Conservation (phyloP, 2,888 invertebrate genomes). For the Apamea sordens region DNA sequence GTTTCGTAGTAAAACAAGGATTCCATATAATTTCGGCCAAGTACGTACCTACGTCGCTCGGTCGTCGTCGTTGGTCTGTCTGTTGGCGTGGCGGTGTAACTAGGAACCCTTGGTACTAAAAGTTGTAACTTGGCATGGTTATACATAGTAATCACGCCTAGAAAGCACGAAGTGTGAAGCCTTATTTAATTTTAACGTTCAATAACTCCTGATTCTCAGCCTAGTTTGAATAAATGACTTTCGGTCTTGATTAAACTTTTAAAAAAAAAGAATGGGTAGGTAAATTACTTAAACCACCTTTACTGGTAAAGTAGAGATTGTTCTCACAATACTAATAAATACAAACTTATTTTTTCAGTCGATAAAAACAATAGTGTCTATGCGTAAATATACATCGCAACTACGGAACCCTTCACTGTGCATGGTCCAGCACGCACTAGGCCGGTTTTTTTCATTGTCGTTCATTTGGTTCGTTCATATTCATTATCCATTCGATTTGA, state of each 20-base stretch:
- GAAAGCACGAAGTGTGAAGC: neutral
- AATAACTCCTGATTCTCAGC: neutral
- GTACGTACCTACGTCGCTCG: too few species aligned
- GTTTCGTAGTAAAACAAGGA: neutral
- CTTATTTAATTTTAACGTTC: neutral
- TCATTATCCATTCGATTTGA: neutral
- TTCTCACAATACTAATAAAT: neutral
- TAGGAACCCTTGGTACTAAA: too few species aligned
- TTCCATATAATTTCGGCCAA: neutral
- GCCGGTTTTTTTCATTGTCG: neutral
- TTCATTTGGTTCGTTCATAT: slow-evolving; percentile 17
- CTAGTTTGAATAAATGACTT: neutral
- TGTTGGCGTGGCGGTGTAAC: neutral
- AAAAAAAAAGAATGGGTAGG: too few species aligned
- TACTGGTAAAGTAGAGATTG: neutral
- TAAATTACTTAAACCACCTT: too few species aligned
- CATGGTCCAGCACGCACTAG: neutral
- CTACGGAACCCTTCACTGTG: neutral
- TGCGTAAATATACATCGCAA: neutral
- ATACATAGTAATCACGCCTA: neutral
- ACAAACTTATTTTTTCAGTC: neutral
- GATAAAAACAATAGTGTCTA: neutral
- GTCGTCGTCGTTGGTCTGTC: neutral
- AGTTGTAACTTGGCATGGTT: neutral
- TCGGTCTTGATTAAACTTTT: neutral